phyloP scores from a whole-genome alignment of 2,888 invertebrate genomes.

The Cybosia mesomella region DNA sequence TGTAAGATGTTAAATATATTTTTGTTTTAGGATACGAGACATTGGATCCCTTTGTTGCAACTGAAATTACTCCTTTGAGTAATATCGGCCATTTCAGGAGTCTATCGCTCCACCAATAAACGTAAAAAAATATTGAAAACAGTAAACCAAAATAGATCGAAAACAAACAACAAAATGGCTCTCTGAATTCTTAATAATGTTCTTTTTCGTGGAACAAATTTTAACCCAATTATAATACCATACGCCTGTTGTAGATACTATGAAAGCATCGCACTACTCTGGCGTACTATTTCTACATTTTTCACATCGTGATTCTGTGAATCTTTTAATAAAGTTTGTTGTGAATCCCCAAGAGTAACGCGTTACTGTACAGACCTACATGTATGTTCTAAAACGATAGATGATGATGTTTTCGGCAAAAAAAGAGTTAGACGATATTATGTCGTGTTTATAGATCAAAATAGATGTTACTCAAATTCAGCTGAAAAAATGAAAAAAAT shows the following conservation, averaged over 20 bases:
- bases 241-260: no score
- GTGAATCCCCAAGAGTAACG: constrained; percentile 1
- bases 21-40: neutral
- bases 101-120: no score
- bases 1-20: neutral
- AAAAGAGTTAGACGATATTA: neutral
- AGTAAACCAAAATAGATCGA: no score
- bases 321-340: neutral
- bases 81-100: neutral
- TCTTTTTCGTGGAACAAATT: no score
- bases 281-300: neutral
- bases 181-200: no score
- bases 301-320: neutral
- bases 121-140: no score
- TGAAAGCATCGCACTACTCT: neutral
- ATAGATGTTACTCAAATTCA: constrained; percentile 10
- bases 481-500: no score
- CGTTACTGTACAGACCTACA: neutral
- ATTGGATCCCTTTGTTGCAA: neutral
- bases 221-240: no score
- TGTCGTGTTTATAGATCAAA: constrained; percentile 13
- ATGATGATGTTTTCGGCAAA: constrained; percentile 15
- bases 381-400: constrained; percentile 2
- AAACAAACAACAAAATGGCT: no score
- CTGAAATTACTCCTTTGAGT: neutral